Percentiles rank a stretch among this genome's conserved stretches.
Conservation (phyloP, 2,888 invertebrate species). For the Agonum fuliginosum region DNA sequence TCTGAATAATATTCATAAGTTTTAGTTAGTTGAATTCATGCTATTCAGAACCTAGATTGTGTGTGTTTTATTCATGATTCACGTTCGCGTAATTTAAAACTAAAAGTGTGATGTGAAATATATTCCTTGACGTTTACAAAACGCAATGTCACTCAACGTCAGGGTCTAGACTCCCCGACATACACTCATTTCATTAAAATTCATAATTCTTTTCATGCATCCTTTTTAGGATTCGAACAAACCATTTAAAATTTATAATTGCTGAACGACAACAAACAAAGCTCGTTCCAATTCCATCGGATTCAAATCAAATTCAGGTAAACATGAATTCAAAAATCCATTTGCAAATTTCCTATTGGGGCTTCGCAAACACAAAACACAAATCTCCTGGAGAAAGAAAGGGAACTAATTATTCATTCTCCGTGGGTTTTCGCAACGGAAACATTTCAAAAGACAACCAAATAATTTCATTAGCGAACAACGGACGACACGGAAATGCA, state of each 20-base stretch:
- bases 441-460: constrained; percentile 12
- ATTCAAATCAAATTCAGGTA: constrained; percentile 23
- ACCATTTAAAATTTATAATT: too few relatives aligned
- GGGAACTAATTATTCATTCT: constrained; percentile 23
- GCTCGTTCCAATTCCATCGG: not conserved
- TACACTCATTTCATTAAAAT: constrained; percentile 18
- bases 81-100: too few relatives aligned
- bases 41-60: too few relatives aligned
- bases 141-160: not conserved
- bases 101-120: too few relatives aligned
- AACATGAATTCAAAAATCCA: constrained; percentile 33
- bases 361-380: not conserved
- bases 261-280: not conserved
- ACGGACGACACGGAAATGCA: not conserved
- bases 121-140: not conserved
- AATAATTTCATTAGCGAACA: constrained; percentile 28
- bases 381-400: constrained; percentile 5
- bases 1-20: too few relatives aligned
- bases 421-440: not conserved
- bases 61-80: too few relatives aligned
- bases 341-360: constrained; percentile 8
- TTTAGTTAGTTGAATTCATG: too few relatives aligned
- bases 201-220: constrained; percentile 37
- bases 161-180: too few relatives aligned
- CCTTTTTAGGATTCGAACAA: too few relatives aligned